Evolutionary conservation across 2,888 invertebrate species (phyloP), one percentile per base, ranked within the genome.

Genomic region (Ecdyonurus torrentis): DNA sequence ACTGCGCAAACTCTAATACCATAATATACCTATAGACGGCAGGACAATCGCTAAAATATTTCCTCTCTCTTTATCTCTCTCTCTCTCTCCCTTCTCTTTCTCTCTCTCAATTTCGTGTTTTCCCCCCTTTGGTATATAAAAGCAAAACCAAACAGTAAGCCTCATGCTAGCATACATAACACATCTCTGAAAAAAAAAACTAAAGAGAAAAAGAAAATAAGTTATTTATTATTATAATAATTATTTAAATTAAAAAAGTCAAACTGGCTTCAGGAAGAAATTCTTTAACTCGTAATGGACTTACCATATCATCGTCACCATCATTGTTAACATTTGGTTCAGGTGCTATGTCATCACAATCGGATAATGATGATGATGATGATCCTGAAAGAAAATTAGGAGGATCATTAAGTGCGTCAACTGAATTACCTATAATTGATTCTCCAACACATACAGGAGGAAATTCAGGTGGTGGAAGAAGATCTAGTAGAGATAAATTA

Each of bases 401-500:
- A 52, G 66, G 65, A 58, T 25, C 63, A 23, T 61, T 62, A 61
- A 55, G 65, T 59, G 65, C 61, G 50, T 59, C 25, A n/a, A 59
- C 58, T 53, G 65, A 65, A 25, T 63, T 66, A 20, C 61, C 66
- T 23, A 63, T 66, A 25, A 67, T 67, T 23, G 61, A 62, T 19
- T 63, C 63, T 2, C 63, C 65, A 18, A 59, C 65, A 22, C 22
- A 61, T 18, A 37, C 55, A 2, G 63, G 60, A 19, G 62, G 62
- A 24, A 58, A 52, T 25, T 20, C 58, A 20, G 59, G 59, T 18
- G 50, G 23, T 58, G 59, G 50, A 23, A 58, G 52, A 15, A 20
- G 52, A n/a, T 59, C 23, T n/a, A 60, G 60, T 63, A 60, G 58
- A 63, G 73, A 74, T 58, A 80, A 81, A 63, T 76, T 86, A 66